Evolutionary conservation across 2,888 invertebrate genomes (phyloP).

Genomic region (Shargacucullia verbasci): DNA sequence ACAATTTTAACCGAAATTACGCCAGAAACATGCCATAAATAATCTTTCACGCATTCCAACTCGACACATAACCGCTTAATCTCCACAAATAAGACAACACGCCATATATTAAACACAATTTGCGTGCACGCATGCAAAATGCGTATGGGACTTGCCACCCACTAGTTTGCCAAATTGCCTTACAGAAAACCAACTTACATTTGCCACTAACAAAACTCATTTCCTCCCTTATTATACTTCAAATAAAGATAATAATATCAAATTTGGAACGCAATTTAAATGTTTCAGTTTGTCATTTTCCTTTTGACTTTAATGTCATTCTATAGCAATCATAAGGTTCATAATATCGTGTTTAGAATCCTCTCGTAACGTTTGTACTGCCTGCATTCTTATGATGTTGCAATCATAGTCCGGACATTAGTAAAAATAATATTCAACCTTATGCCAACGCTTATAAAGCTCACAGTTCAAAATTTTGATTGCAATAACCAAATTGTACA

Average conservation of each 20-base stretch:
- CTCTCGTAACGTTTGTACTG: constrained; percentile 6
- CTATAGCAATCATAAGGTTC: constrained; percentile 19
- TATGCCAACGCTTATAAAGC: constrained; percentile 18
- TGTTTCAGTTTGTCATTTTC: not conserved
- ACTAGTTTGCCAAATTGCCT: constrained; percentile 71
- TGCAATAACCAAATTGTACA: constrained; percentile 9
- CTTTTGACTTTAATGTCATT: not conserved
- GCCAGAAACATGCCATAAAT: constrained; percentile 59
- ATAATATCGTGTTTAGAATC: constrained; percentile 28
- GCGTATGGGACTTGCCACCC: constrained; percentile 64
- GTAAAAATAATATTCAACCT: constrained; percentile 10
- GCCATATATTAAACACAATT: constrained; percentile 63
- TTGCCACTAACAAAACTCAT: constrained; percentile 18
- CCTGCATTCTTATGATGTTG: constrained; percentile 30
- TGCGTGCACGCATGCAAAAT: constrained; percentile 61
- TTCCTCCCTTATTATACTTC: constrained; percentile 7
- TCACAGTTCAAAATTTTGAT: constrained; percentile 18
- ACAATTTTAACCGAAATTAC: constrained; percentile 48
- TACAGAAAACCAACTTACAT: constrained; percentile 4
- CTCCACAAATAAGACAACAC: constrained; percentile 68
- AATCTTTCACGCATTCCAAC: constrained; percentile 59
- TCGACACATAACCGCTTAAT: constrained; percentile 64
- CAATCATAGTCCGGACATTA: not conserved
- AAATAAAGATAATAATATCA: constrained; percentile 5
- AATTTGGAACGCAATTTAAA: constrained; percentile 2